phyloP scores from a whole-genome alignment of 2,113 vertebrate species.

The Hoplias malabaricus region DNA sequence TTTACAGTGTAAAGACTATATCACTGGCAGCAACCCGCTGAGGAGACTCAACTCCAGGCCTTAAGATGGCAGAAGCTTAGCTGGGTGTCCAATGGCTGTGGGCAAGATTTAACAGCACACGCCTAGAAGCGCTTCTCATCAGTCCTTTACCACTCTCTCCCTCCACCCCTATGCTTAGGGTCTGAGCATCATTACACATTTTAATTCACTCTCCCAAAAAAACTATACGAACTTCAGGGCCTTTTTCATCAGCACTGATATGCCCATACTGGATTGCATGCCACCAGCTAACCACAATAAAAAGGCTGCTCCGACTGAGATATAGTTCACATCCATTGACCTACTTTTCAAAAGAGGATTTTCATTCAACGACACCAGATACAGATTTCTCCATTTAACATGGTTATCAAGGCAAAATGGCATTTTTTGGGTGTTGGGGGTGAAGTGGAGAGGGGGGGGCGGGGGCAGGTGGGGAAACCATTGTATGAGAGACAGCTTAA shows the following conservation, averaged over 20 bases:
- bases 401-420: constrained; percentile 17
- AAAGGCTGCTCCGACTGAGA: constrained; percentile 16
- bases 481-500: constrained; percentile 13
- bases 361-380: constrained; percentile 48
- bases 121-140: background rate
- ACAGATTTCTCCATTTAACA: constrained; percentile 37
- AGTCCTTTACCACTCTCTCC: background rate
- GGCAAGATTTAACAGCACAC: constrained; percentile 21
- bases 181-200: background rate
- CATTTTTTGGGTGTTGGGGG: background rate
- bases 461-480: constrained; percentile 1
- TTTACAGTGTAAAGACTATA: background rate
- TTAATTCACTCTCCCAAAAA: background rate
- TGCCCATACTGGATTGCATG: background rate
- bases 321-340: constrained; percentile 61
- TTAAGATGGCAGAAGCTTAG: constrained; percentile 39
- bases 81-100: constrained; percentile 14
- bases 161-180: background rate
- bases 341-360: constrained; percentile 67
- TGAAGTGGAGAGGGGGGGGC: background rate
- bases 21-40: background rate
- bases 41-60: constrained; percentile 2
- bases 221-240: background rate
- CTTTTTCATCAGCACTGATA: background rate
- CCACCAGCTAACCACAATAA: background rate